phyloP scores from a whole-genome alignment of 2,113 vertebrate species.

The Trematocara variabile region DNA sequence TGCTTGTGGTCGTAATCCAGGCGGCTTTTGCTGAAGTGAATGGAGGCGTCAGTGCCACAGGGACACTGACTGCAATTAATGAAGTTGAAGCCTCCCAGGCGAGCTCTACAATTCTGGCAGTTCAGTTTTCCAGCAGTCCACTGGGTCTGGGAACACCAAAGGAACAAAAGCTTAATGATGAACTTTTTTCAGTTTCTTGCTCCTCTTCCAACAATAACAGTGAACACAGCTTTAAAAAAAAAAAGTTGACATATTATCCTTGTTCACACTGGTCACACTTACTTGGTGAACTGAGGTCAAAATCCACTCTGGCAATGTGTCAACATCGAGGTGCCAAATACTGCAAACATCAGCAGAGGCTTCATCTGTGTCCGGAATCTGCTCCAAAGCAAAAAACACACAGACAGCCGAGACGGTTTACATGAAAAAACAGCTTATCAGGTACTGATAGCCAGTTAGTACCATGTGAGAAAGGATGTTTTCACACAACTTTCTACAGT shows the following conservation, averaged over 20 bases:
- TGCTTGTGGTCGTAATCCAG: slow-evolving; percentile 70
- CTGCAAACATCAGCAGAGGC: slow-evolving; percentile 61
- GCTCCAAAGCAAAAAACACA: background rate
- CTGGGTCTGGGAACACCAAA: slow-evolving; percentile 68
- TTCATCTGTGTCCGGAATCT: slow-evolving; percentile 15
- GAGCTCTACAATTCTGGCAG: slow-evolving; percentile 81
- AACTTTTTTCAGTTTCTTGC: background rate
- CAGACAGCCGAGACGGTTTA: background rate
- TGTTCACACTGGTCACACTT: background rate
- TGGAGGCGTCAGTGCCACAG: slow-evolving; percentile 73
- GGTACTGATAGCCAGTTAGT: background rate
- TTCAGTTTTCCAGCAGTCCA: slow-evolving; percentile 85
- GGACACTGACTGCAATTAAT: slow-evolving; percentile 74
- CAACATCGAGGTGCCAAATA: slow-evolving; percentile 79
- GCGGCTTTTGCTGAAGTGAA: slow-evolving; percentile 80
- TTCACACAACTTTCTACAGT: background rate
- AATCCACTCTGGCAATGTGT: slow-evolving; percentile 82
- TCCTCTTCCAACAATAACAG: background rate
- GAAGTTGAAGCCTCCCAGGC: slow-evolving; percentile 85
- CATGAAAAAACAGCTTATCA: background rate
- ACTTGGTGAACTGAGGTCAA: slow-evolving; percentile 77
- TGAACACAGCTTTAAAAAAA: background rate
- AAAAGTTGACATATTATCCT: background rate
- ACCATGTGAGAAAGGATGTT: background rate
- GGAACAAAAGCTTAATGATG: background rate